Evolutionary conservation across 2,113 vertebrate species (phyloP).

Genomic region (Tenrec ecaudatus): DNA sequence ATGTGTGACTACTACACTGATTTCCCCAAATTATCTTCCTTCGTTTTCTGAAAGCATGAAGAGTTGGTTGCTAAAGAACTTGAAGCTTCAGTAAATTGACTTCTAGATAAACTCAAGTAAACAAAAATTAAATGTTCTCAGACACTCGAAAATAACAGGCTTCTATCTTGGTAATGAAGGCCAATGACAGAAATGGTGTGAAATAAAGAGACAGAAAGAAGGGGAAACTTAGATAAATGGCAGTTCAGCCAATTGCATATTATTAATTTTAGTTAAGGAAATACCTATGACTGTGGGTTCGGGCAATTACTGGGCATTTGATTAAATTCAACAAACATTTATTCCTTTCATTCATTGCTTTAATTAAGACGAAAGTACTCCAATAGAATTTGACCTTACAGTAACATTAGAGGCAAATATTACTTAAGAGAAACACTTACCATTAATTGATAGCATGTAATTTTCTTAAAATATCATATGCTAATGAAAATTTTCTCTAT

Average conservation of each 20-base stretch:
- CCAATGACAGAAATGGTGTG: background rate
- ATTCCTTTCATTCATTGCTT: conserved; percentile 44
- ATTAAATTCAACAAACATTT: conserved; percentile 20
- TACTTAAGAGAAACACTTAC: conserved; percentile 60
- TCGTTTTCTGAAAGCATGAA: background rate
- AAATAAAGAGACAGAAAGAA: background rate
- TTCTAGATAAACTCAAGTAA: background rate
- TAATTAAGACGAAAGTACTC: conserved; percentile 55
- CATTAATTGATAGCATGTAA: conserved; percentile 32
- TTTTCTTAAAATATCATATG: conserved; percentile 58
- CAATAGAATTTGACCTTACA: conserved; percentile 26
- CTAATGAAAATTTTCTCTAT: conserved; percentile 45
- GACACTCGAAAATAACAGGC: background rate
- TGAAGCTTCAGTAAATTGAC: background rate
- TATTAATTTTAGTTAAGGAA: conserved; percentile 41
- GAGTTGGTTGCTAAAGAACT: background rate
- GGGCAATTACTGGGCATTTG: background rate
- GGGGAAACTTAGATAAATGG: background rate
- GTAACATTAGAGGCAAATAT: conserved; percentile 40
- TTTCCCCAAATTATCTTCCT: background rate
- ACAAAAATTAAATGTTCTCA: conserved; percentile 33
- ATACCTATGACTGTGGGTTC: background rate
- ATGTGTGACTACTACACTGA: too few relatives aligned
- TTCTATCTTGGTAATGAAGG: background rate
- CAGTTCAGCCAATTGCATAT: background rate